phyloP scores from a whole-genome alignment of 2,888 invertebrate genomes.

The Pseudococcus longispinus region DNA sequence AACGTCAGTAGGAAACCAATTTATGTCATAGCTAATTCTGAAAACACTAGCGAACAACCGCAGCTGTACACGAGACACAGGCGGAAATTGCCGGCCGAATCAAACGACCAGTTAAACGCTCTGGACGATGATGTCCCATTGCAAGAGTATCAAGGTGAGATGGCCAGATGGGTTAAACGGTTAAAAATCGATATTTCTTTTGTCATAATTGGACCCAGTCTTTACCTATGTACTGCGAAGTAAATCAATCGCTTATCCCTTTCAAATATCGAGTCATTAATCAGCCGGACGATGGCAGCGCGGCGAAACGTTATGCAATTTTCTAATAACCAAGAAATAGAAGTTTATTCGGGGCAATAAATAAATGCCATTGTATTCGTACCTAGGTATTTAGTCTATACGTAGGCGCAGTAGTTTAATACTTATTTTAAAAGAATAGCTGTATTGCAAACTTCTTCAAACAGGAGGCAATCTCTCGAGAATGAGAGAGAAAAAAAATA shows the following conservation, averaged over 20 bases:
- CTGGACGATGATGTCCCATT: slow-evolving; percentile 41
- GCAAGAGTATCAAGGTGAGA: slow-evolving; percentile 53
- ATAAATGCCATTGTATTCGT: not conserved
- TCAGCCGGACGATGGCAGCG: not conserved
- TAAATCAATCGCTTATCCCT: slow-evolving; percentile 9
- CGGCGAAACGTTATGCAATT: not conserved
- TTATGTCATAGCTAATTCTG: slow-evolving; percentile 27
- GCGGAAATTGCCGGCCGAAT: slow-evolving; percentile 41
- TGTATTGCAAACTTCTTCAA: slow-evolving; percentile 5
- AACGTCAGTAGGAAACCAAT: slow-evolving; percentile 23
- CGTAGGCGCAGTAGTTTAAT: not conserved
- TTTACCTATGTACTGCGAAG: not conserved
- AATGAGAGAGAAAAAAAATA: not conserved
- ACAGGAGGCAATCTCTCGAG: not conserved
- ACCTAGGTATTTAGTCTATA: not conserved
- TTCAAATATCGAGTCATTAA: not conserved
- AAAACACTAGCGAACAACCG: not conserved
- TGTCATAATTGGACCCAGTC: not conserved
- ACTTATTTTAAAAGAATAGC: not conserved
- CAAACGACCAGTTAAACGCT: slow-evolving; percentile 47
- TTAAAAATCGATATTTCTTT: not conserved
- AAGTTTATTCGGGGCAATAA: slow-evolving; percentile 8
- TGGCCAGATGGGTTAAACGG: slow-evolving; percentile 19
- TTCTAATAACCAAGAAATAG: slow-evolving; percentile 25
- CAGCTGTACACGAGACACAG: slow-evolving; percentile 7